Evolutionary conservation across 2,797 vertebrate species (phyloP), one percentile per base, ranked within the genome.

Genomic region (Neomorphus geoffroyi): DNA sequence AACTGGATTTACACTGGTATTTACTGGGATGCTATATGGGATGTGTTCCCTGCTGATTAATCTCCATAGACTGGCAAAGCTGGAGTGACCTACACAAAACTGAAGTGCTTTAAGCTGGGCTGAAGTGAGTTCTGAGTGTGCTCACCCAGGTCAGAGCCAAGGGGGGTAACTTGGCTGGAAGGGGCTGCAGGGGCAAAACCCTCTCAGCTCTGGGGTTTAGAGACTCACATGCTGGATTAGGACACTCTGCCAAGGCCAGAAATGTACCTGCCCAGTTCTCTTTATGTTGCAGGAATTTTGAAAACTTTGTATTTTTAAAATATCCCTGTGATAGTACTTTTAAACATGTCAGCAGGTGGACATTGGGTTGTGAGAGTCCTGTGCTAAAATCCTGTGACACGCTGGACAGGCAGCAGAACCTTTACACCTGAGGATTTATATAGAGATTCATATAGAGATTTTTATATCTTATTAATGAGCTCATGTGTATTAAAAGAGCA

Each of bases 11-110:
- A 10, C 16, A 2, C 24, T 18, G 22, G 43, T 51, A 51, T 18
- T 54, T 45, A 61, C 22, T 17, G 24, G 28, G 19, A 33, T 0
- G 3, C 7, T 35, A 3, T 4, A 7, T 12, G 18, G 28, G 6
- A 46, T 8, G 26, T 35, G 10, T 30, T 58, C 11, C 27, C 53
- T 54, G 45, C 61, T 37, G 27, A 21, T 69, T 18, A 57, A 78
- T 41, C 43, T 32, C 23, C 15, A 3, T 21, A 16, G 8, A 5
- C 2, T 30, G 56, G 28, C 21, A 32, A 45, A 77, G n/a, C 58
- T 56, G 33, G 70, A 28, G n/a, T 45, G 66, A 45, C 18, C 58
- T 18, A 6, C 53, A 1, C 27, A 4, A 0, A 6, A 54, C 7
- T 14, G 18, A 50, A 11, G 54, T 56, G 65, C 14, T 57, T 66